Base-by-base conservation (phyloP, 2,113 vertebrate genomes). In the Typhlomys cinereus region DNA sequence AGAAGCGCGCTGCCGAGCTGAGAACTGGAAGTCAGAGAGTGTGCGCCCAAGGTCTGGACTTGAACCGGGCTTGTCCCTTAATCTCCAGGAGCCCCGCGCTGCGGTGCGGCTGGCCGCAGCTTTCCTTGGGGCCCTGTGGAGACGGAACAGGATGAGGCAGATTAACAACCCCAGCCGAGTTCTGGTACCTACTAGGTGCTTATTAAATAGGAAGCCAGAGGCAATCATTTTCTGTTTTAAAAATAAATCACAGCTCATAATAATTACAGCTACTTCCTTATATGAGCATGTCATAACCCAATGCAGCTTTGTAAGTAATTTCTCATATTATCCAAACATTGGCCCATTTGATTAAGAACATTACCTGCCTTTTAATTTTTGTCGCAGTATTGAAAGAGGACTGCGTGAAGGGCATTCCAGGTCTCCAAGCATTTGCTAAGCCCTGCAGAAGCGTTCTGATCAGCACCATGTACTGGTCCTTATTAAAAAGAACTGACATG, bases 401-500 rank as follows among this genome's bases (percentile, higher is more conserved):
- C 61, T 91, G 85, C 54, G 59, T 94, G 85, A 27, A 88, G 70
- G 92, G 46, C 91, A 84, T 93, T 48, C 46, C 91, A 64, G 10
- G 86, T 95, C 92, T 88, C 67, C 1, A 9, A 64, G 91, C 41
- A 89, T 91, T 79, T 61, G 70, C 39, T n/a, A 61, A 82, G 39
- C 23, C 17, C 52, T 69, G 36, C 29, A 41, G 86, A 94, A 95
- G 39, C 93, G 54, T 71, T 90, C 31, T 87, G 83, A 52, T 93
- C 83, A 85, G 8, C n/a, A 31, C 87, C 48, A 39, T 69, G 73
- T 93, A 44, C 39, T 82, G 67, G 1, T 29, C 96, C 97, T 92
- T 96, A 74, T 97, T 96, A 76, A 89, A 92, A 96, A 97, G 85
- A 85, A 87, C 89, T 95, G 94, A 90, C 11, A 4, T 73, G 39